A percentile compares a stretch with the other conserved stretches of the same genome.
Conservation (phyloP, 2,888 invertebrate species). For the Meganola albula region DNA sequence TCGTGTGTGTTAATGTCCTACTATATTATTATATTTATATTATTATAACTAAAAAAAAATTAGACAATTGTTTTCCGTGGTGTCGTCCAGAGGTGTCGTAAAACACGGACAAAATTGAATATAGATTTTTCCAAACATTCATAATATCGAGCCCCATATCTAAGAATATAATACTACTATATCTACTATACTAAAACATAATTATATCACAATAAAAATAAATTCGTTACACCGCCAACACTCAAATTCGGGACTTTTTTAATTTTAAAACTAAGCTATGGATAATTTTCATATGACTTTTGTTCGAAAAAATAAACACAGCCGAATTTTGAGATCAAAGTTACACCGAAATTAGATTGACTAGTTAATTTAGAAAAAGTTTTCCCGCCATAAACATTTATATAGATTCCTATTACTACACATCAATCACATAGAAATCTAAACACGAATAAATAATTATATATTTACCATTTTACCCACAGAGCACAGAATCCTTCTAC, state of each 20-base stretch:
- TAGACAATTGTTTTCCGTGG: too few relatives aligned
- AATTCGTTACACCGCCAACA: conserved; percentile 41
- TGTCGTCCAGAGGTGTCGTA: too few relatives aligned
- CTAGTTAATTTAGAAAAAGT: conserved; percentile 32
- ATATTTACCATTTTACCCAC: too few relatives aligned
- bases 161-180: too few relatives aligned
- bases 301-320: conserved; percentile 48
- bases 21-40: too few relatives aligned
- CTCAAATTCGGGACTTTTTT: conserved; percentile 18
- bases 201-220: conserved; percentile 33
- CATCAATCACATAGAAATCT: conserved; percentile 38
- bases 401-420: conserved; percentile 27
- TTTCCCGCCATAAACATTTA: conserved; percentile 15
- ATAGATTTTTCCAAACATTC: too few relatives aligned
- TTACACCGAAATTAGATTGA: conserved; percentile 37
- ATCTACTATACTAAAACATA: conserved; percentile 24
- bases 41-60: too few relatives aligned
- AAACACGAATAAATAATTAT: conserved; percentile 36
- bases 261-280: conserved; percentile 10
- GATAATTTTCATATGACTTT: conserved; percentile 20
- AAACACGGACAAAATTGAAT: too few relatives aligned
- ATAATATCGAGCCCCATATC: conserved; percentile 44
- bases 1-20: too few relatives aligned
- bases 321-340: conserved; percentile 63
- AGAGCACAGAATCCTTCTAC: too few relatives aligned